Evolutionary conservation across 1,140 invertebrate species (phyloP).

Genomic region (Drosophila jambulina): DNA sequence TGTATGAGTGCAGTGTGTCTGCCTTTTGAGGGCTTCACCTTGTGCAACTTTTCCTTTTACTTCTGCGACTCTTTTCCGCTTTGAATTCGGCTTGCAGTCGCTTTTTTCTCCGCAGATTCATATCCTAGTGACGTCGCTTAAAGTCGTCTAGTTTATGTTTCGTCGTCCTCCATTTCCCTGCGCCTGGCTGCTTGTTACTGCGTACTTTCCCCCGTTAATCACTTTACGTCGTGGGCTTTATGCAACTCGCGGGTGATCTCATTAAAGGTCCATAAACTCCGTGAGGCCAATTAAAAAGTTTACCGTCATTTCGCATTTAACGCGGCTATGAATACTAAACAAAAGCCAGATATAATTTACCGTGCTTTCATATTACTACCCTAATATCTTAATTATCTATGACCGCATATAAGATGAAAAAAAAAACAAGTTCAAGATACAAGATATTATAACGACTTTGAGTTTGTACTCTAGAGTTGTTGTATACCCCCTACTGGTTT

Average conservation of each 20-base stretch:
- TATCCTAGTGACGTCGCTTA: conserved; percentile 9
- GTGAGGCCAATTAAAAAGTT: conserved; percentile 72
- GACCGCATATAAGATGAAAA: too few species aligned
- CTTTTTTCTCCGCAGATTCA: not conserved
- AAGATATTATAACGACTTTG: too few species aligned
- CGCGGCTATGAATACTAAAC: not conserved
- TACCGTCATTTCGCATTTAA: conserved; percentile 33
- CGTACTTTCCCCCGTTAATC: conserved; percentile 46
- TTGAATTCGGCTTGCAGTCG: conserved; percentile 17
- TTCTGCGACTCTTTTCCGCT: conserved; percentile 35
- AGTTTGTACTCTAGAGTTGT: too few species aligned
- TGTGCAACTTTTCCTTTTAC: conserved; percentile 70
- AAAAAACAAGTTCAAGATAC: too few species aligned
- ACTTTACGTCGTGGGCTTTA: conserved; percentile 51
- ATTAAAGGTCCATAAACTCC: conserved; percentile 71
- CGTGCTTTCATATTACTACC: not conserved
- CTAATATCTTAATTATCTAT: not conserved
- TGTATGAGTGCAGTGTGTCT: conserved; percentile 17
- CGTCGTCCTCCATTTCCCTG: conserved; percentile 12
- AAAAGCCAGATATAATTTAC: not conserved
- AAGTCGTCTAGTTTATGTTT: conserved; percentile 41
- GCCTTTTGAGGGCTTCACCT: conserved; percentile 22
- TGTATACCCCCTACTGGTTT: too few species aligned
- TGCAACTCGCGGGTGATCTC: conserved; percentile 57
- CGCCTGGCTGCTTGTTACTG: conserved; percentile 38